Evolutionary conservation across 2,113 vertebrate genomes (phyloP), one percentile per base, ranked within the genome.

Genomic region (Rhinolophus ferrumequinum): DNA sequence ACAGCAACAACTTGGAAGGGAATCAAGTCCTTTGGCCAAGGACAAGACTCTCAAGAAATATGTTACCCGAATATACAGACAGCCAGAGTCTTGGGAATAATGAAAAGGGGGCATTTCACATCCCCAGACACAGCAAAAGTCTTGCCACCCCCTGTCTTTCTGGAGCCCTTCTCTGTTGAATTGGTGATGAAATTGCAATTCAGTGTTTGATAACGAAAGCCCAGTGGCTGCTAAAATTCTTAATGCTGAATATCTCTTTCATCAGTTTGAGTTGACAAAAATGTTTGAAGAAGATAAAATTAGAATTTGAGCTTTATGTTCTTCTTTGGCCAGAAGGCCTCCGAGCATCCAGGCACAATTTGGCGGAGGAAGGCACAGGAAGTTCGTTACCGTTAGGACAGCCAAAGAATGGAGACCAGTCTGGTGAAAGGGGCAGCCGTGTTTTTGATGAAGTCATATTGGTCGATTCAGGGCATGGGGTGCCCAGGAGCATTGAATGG

Each of bases 1-100:
- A 82, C 56, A 92, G 83, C 79, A 80, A 69, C 41, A 21, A 72
- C 69, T 58, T 96, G 91, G 90, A 94, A 96, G 85, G 56, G 84
- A 86, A 87, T 11, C 1, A 3, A 97, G 62, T 19, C 47, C 60
- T 77, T 69, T 26, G 67, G 80, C 69, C 15, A 26, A 64, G 28
- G n/a, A 70, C 41, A 14, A 81, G 58, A 33, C 52, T 81, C 54
- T 88, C 35, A 21, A 92, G 79, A 81, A 92, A 47, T 73, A 58
- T 16, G n/a, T 69, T 4, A 19, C 41, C 75, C 50, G 54, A 88
- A 60, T 5, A 28, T 21, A 15, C 30, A 52, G 88, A 21, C 67
- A 72, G 52, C 10, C 62, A 47, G 64, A 69, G 41, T 28, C 62
- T 69, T 1, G 19, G 81, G 24, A 44, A 14, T 3, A 10, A 35